phyloP scores from a whole-genome alignment of 2,113 vertebrate species.

The Lophotis ruficrista region DNA sequence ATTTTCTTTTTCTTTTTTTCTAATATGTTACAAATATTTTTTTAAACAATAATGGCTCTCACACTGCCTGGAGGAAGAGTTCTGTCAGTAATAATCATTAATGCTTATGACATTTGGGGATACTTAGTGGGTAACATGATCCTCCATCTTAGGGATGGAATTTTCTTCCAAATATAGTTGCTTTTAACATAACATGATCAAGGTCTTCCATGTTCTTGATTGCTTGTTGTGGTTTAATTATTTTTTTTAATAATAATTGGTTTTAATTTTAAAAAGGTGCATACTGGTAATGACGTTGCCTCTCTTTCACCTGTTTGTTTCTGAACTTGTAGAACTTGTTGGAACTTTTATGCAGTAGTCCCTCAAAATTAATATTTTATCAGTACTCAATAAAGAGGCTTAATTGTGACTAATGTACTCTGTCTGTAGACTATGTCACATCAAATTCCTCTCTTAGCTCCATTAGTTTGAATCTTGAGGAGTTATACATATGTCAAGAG shows the following conservation, averaged over 20 bases:
- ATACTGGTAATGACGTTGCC: not conserved
- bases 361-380: constrained; percentile 5
- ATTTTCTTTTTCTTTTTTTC: not conserved
- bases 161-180: not conserved
- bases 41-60: not conserved
- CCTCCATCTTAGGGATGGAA: not conserved
- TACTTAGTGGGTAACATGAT: not conserved
- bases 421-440: not conserved
- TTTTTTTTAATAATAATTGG: not conserved
- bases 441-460: not conserved
- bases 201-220: not conserved
- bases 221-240: not conserved
- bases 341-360: not conserved
- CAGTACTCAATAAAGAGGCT: not conserved
- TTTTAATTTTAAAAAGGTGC: not conserved
- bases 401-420: constrained; percentile 26
- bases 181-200: not conserved
- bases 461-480: not conserved
- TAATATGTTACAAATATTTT: not conserved
- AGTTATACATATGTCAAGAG: not conserved
- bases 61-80: not conserved
- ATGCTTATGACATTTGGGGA: not conserved
- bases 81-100: not conserved
- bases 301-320: not conserved
- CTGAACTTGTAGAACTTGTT: not conserved